A percentile compares a stretch with the other conserved stretches of the same genome.
These are phyloP conservation scores for Ectropis crepuscularia DNA, from an alignment of 2,888 invertebrate species.

Conservation along the genomic window DNA sequence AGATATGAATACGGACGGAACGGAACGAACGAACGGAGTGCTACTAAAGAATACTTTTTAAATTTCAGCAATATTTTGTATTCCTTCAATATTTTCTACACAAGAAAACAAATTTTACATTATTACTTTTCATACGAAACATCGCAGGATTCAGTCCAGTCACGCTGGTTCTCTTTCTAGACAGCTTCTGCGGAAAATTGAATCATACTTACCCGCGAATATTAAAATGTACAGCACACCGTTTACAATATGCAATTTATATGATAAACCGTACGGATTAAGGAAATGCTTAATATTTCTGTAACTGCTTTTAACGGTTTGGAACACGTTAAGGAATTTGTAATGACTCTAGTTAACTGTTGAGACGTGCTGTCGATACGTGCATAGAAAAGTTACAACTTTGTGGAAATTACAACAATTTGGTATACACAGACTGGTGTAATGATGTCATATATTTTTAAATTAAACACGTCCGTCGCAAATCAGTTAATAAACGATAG, in stretches of 20 bases:
- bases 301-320: slow-evolving; percentile 14
- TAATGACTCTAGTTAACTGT: slow-evolving; percentile 18
- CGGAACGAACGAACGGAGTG: no score
- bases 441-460: no score
- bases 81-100: no score
- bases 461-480: no score
- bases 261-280: slow-evolving; percentile 23
- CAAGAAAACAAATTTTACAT: no score
- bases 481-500: no score
- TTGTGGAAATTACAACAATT: background rate
- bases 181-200: slow-evolving; percentile 10
- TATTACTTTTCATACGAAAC: no score
- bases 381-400: slow-evolving; percentile 14
- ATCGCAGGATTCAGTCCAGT: background rate
- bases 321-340: slow-evolving; percentile 12
- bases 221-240: slow-evolving; percentile 22
- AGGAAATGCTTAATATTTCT: slow-evolving; percentile 21
- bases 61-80: no score
- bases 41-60: no score
- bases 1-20: no score
- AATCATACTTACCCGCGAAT: slow-evolving; percentile 14
- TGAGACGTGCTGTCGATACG: slow-evolving; percentile 7
- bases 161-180: slow-evolving; percentile 6
- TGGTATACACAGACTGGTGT: no score
- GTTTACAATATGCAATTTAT: slow-evolving; percentile 21